A percentile compares a stretch with the other conserved stretches of the same genome.
Conservation (phyloP, 2,797 vertebrate genomes). For the Arrhamphus sclerolepis region DNA sequence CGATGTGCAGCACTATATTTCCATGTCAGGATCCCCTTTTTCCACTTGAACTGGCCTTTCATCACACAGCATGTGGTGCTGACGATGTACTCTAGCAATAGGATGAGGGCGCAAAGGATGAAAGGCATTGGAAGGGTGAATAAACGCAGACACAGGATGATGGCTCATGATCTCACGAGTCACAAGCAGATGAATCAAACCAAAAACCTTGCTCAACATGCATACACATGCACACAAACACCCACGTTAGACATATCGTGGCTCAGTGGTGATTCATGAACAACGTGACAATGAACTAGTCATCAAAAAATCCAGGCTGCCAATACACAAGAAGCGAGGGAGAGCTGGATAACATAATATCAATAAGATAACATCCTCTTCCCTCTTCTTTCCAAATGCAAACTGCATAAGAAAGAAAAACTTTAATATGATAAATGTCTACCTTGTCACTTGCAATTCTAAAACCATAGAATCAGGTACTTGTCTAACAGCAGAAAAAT, state of each 20-base stretch:
- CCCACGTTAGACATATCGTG: background rate
- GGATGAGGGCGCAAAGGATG: slow-evolving; percentile 38
- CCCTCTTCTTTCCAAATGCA: too few species aligned
- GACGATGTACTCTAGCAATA: slow-evolving; percentile 47
- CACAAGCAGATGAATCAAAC: slow-evolving; percentile 7
- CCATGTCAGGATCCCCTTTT: slow-evolving; percentile 60
- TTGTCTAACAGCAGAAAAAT: slow-evolving; percentile 16
- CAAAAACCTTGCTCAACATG: background rate
- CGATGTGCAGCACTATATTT: slow-evolving; percentile 62
- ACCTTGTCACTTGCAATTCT: background rate
- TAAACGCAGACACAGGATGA: slow-evolving; percentile 26
- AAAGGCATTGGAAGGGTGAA: slow-evolving; percentile 29
- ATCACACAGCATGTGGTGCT: slow-evolving; percentile 67
- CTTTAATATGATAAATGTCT: too few species aligned
- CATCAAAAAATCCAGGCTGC: background rate
- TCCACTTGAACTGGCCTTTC: slow-evolving; percentile 68
- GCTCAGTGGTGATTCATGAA: slow-evolving; percentile 16
- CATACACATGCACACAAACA: background rate
- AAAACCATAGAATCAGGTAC: slow-evolving; percentile 22
- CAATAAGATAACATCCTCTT: too few species aligned
- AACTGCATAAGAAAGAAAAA: background rate
- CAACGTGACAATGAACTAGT: slow-evolving; percentile 24
- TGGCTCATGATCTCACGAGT: slow-evolving; percentile 26
- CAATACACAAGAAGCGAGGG: slow-evolving; percentile 1
- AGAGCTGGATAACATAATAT: background rate